Evolutionary conservation across 2,113 vertebrate species (phyloP).

Genomic region (Bubo scandiacus): DNA sequence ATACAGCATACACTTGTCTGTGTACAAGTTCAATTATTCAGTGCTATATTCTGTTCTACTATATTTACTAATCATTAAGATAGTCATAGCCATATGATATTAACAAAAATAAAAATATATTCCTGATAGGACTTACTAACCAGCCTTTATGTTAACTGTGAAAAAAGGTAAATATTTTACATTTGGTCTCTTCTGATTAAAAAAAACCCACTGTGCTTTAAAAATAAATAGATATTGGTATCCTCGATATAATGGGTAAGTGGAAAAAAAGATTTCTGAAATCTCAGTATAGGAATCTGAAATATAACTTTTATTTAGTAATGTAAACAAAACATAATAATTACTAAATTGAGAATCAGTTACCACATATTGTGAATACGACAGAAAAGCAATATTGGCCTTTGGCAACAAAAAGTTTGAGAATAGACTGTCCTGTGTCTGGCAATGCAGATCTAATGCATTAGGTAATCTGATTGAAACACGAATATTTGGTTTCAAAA

Average conservation of each 20-base stretch:
- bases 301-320: not conserved
- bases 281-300: not conserved
- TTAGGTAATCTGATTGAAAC: not conserved
- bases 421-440: not conserved
- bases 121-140: not conserved
- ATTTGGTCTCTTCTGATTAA: not conserved
- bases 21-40: not conserved
- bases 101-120: not conserved
- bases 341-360: not conserved
- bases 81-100: not conserved
- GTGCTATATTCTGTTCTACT: not conserved
- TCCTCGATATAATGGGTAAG: not conserved
- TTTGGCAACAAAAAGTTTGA: not conserved
- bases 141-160: not conserved
- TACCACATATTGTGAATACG: not conserved
- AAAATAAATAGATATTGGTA: not conserved
- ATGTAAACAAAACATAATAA: not conserved
- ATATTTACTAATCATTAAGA: not conserved
- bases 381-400: not conserved
- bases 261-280: not conserved
- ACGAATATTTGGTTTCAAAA: not conserved
- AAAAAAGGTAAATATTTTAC: not conserved
- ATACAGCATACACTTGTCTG: not conserved
- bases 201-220: not conserved
- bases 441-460: not conserved